Conservation (phyloP, 1,140 invertebrate genomes). For the Parasteatoda tepidariorum region DNA sequence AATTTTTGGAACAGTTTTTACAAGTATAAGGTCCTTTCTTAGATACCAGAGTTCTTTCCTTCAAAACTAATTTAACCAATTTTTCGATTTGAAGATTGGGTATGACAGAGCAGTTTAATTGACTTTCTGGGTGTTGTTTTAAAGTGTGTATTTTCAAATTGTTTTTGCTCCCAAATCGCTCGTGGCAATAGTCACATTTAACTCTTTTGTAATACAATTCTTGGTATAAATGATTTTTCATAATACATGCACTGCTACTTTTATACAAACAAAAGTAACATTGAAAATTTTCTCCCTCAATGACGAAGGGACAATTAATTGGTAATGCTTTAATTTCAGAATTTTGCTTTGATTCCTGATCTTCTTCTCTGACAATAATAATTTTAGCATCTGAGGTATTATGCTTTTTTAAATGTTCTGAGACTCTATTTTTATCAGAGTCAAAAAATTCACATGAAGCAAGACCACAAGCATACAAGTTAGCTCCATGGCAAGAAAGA, state of each 20-base stretch:
- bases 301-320: not conserved
- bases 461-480: slow-evolving; percentile 25
- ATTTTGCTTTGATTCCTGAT: not conserved
- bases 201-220: slow-evolving; percentile 41
- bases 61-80: not conserved
- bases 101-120: not conserved
- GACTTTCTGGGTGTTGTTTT: not conserved
- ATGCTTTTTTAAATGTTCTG: slow-evolving; percentile 17
- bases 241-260: not conserved
- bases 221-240: slow-evolving; percentile 50
- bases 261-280: slow-evolving; percentile 37
- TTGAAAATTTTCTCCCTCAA: not conserved
- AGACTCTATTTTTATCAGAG: slow-evolving; percentile 7
- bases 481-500: slow-evolving; percentile 28
- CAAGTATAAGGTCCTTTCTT: not conserved
- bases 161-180: not conserved
- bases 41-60: not conserved
- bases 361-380: not conserved
- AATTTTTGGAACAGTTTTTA: not conserved
- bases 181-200: slow-evolving; percentile 6
- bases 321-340: slow-evolving; percentile 2
- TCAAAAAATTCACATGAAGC: slow-evolving; percentile 5
- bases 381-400: not conserved
- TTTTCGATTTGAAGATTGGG: slow-evolving; percentile 13
- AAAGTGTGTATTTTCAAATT: slow-evolving; percentile 11